Base-by-base conservation (phyloP, 2,888 invertebrate species). In the Unio pictorum region DNA sequence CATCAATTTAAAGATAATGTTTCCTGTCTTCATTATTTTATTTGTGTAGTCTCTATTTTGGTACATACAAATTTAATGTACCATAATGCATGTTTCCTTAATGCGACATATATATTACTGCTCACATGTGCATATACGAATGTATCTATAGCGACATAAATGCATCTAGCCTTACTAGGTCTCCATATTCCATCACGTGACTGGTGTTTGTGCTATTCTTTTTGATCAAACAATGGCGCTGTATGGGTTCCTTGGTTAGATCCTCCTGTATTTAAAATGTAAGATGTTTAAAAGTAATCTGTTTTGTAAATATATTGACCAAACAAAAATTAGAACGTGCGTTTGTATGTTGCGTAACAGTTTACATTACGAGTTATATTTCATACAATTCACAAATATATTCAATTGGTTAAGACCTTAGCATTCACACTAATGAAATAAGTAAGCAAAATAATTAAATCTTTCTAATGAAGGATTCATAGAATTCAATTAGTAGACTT, bases 131-230 rank as follows among this genome's bases (percentile, higher is more conserved):
- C 30, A 30, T 34, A 34, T 8, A 34, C 6, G 0, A 34, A 34
- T 34, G 34, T 8, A 1, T 34, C 18, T 62, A 5, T n/a, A 6
- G 5, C 15, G 18, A 60, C 55, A 64, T 28, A 15, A 55, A 3
- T 11, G 7, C 18, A 7, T 6, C 6, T 7, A 55, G 28, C 59
- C 79, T 73, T 71, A 88, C 88, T 86, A 86, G 55, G 80, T 93
- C 91, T 64, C 93, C 93, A 87, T 90, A 93, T 81, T 92, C 91
- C 87, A 89, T 88, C 7, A 93, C 93, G 84, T 92, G 92, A 68
- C 92, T 92, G 23, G 91, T 91, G 84, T 91, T 92, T 8, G 93
- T 93, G 80, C 91, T 90, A 59, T 89, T 83, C 79, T 91, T 91
- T 18, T 92, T 92, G 71, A 92, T 87, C 73, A 90, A 78, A 72